Evolutionary conservation across 1,140 invertebrate genomes (phyloP).

Genomic region (Steinernema khuongi): DNA sequence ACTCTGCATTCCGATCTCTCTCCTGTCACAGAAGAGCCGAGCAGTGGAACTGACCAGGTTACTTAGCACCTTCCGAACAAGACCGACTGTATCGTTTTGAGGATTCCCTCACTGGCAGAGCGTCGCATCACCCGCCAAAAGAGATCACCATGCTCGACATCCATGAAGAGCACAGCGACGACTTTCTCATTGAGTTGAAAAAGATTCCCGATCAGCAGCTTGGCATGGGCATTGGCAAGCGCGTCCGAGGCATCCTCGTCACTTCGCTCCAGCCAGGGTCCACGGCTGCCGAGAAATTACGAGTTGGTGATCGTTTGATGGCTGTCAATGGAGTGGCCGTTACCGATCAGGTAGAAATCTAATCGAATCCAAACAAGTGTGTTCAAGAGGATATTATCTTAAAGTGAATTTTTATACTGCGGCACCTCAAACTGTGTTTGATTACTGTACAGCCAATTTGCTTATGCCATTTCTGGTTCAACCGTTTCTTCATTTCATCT

Average conservation of each 20-base stretch:
- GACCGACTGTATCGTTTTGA: slow-evolving; percentile 12
- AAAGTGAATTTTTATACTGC: neutral
- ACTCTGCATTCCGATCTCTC: slow-evolving; percentile 27
- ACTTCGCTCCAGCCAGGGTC: slow-evolving; percentile 56
- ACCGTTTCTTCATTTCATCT: no score
- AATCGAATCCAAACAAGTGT: slow-evolving; percentile 22
- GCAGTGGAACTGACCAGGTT: slow-evolving; percentile 32
- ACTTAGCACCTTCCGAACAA: slow-evolving; percentile 6
- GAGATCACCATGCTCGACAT: slow-evolving; percentile 24
- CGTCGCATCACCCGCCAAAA: neutral
- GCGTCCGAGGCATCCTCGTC: slow-evolving; percentile 53
- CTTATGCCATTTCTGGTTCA: no score
- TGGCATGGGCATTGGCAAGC: slow-evolving; percentile 58
- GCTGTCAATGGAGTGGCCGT: slow-evolving; percentile 54
- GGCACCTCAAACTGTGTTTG: neutral
- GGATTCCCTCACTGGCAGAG: slow-evolving; percentile 30
- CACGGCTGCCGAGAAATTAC: slow-evolving; percentile 54
- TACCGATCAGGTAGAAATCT: slow-evolving; percentile 50
- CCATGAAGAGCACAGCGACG: slow-evolving; percentile 51
- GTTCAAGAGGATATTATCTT: neutral
- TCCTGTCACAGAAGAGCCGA: slow-evolving; percentile 38
- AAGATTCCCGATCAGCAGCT: slow-evolving; percentile 55
- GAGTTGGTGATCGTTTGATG: slow-evolving; percentile 56
- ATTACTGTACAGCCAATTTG: no score
- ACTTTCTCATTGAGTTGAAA: slow-evolving; percentile 48